A percentile compares a stretch with the other conserved stretches of the same genome.
Evolutionary conservation across 2,113 vertebrate species (phyloP).

Genomic region (Prunella fulvescens): DNA sequence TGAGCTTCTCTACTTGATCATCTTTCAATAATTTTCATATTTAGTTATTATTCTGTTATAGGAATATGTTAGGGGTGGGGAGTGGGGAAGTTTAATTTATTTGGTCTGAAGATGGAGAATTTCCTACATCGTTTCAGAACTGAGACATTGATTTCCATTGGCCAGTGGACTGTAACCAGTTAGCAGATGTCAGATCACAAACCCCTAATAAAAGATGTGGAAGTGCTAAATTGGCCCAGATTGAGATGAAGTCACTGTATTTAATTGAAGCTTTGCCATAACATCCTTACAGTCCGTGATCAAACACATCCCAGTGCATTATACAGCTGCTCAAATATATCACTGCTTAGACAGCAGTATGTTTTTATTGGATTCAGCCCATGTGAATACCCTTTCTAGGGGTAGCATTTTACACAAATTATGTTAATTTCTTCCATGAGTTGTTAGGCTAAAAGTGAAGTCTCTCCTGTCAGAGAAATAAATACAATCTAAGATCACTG

Average conservation of each 20-base stretch:
- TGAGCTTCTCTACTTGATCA: neutral
- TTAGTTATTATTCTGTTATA: neutral
- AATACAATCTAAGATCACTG: neutral
- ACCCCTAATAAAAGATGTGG: neutral
- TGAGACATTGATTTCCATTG: neutral
- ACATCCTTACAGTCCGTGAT: neutral
- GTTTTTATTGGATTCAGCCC: constrained; percentile 22
- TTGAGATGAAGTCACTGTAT: neutral
- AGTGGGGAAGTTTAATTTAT: neutral
- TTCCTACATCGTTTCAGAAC: neutral
- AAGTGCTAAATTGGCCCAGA: constrained; percentile 21
- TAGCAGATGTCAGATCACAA: neutral
- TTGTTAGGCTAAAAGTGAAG: neutral
- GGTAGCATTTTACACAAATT: constrained; percentile 19
- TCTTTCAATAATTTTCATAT: neutral
- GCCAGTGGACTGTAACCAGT: neutral
- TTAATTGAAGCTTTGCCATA: constrained; percentile 21
- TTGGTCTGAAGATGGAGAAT: neutral
- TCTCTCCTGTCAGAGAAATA: neutral
- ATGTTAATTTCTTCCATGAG: constrained; percentile 26
- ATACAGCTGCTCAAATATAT: constrained; percentile 15
- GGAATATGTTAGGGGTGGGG: neutral
- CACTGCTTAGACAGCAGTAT: neutral
- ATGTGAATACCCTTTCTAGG: neutral
- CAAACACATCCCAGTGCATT: neutral